These are phyloP conservation scores for Sinella curviseta DNA, from an alignment of 1,140 invertebrate genomes.

Conservation along the genomic window DNA sequence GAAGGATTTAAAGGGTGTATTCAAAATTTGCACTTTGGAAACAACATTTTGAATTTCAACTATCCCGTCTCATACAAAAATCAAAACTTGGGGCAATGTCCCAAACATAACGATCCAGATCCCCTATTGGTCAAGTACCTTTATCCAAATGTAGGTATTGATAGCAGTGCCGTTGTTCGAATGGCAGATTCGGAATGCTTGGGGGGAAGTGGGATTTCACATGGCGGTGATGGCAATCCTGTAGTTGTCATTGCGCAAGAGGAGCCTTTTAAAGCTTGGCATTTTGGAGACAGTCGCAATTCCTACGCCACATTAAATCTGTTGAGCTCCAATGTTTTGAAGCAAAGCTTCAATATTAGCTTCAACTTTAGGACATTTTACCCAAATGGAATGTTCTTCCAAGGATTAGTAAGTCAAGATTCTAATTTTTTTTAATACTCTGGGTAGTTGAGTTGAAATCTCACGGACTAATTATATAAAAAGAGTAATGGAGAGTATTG, in stretches of 20 bases:
- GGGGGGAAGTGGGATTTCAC: no score
- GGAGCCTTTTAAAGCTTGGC: slow-evolving; percentile 74
- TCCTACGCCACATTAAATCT: slow-evolving; percentile 73
- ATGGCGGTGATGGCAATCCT: slow-evolving; percentile 60
- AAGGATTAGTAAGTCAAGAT: slow-evolving; percentile 65
- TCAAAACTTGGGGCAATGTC: slow-evolving; percentile 45
- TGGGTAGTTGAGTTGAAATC: background rate
- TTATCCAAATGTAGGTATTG: slow-evolving; percentile 52
- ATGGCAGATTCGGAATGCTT: background rate
- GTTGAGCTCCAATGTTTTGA: slow-evolving; percentile 65
- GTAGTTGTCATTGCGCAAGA: slow-evolving; percentile 33
- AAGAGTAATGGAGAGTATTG: slow-evolving; percentile 25
- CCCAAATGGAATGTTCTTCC: slow-evolving; percentile 75
- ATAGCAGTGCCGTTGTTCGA: slow-evolving; percentile 29
- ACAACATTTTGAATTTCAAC: slow-evolving; percentile 67
- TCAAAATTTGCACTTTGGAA: slow-evolving; percentile 76
- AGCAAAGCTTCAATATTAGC: slow-evolving; percentile 71
- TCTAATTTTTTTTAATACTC: background rate
- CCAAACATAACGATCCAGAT: slow-evolving; percentile 22
- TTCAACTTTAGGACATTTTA: slow-evolving; percentile 85
- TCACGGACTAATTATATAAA: no score
- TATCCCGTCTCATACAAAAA: slow-evolving; percentile 66
- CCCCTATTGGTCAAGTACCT: background rate
- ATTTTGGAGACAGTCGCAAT: slow-evolving; percentile 77
- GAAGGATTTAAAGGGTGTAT: slow-evolving; percentile 66